Base-by-base conservation (phyloP, 2,113 vertebrate species). In the Crotalus helleri region DNA sequence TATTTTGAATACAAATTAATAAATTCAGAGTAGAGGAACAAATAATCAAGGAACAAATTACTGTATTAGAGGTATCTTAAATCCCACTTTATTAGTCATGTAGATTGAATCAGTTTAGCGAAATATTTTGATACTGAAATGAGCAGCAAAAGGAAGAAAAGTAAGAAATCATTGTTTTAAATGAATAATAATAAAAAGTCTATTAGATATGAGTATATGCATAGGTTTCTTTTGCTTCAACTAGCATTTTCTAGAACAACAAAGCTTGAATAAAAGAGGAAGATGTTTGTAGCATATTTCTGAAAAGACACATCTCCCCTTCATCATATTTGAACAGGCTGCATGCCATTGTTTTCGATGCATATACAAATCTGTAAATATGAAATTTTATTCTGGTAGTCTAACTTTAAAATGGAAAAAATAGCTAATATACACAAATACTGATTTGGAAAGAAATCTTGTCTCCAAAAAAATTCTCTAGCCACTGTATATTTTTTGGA, bases 381-480 rank as follows among this genome's bases (percentile, higher is more conserved):
- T 21, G 39, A 90, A 7, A 53, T 51, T 53, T 90, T 90, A 51
- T 86, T 33, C 23, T 93, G 49, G 55, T 53, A 15, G 90, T 29
- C 55, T 39, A 51, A 90, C 54, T 46, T 88, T 58, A 89, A 58
- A 85, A 46, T 81, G 88, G 55, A 59, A 93, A 91, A 89, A 88
- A 57, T 49, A 74, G 53, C 44, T 90, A 93, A 93, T 86, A 86
- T 51, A 90, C 13, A 90, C 88, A 90, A 93, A 93, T 93, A 93
- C 59, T 54, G 88, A 90, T 61, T 86, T 86, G 74, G 74, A 93
- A 93, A 39, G 88, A 64, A 93, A 86, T 21, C 33, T 89, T 58
- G 92, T 93, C 92, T 93, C 92, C 92, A 64, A 86, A 86, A 86
- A 55, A 90, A 90, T 54, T 29, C 57, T 93, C 29, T 29, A 93